Evolutionary conservation across 2,888 invertebrate species (phyloP), one percentile per base, ranked within the genome.

Genomic region (Brenthis ino): DNA sequence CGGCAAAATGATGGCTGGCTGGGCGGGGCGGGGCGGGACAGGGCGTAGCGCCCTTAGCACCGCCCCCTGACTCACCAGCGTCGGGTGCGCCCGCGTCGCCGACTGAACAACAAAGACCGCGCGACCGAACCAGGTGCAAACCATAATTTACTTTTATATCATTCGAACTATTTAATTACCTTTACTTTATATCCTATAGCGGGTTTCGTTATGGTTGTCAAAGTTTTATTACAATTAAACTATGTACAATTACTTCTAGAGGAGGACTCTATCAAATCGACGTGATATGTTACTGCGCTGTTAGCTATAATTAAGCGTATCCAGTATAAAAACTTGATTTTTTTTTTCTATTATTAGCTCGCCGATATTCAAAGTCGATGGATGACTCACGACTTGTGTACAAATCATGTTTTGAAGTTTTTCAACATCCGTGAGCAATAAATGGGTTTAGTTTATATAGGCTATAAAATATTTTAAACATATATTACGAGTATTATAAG

Each of bases 31-130:
- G 78, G 82, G 80, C 80, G 80, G 79, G 73, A 74, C 80, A 85
- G 88, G 90, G 90, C 91, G 91, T 88, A 85, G 87, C 88, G 91
- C 91, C 91, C 89, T 88, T 84, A 87, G 90, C 80, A 79, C 83
- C 91, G 90, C 91, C 92, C 89, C 88, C 81, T 89, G 87, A 88
- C 79, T 88, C 87, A 88, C 80, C 74, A 77, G 77, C 79, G 79
- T 67, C 72, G 61, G 67, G 56, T 83, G 86, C 86, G 86, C 83
- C 75, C 51, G 71, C 69, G 66, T 63, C 64, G 66, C 48, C 48
- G 60, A 53, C 58, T 77, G 80, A 85, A 83, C 85, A 84, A 77
- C 80, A 82, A 81, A 75, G 67, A 72, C 71, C 55, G 57, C 69
- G 65, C 69, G 58, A 66, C 74, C 63, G 65, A 69, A 71, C 66